phyloP scores from a whole-genome alignment of 2,888 invertebrate genomes.

The Pollenia griseotomentosa region DNA sequence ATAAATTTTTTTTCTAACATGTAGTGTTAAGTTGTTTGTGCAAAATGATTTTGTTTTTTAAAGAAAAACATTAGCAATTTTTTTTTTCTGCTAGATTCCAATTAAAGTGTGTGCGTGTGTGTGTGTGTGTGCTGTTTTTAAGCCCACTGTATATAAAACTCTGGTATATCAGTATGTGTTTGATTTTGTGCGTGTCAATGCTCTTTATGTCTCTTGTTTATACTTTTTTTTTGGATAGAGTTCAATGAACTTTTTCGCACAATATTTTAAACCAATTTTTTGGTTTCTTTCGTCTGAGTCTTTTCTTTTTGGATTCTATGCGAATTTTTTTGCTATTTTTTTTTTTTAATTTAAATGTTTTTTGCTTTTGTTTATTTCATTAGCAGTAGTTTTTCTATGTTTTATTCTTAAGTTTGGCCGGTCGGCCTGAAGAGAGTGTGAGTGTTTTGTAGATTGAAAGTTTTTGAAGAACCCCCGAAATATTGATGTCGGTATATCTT shows the following conservation, averaged over 20 bases:
- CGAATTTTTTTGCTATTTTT: slow-evolving; percentile 48
- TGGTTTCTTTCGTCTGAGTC: slow-evolving; percentile 36
- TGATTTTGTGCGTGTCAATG: slow-evolving; percentile 58
- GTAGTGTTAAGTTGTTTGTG: slow-evolving; percentile 3
- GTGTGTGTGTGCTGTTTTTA: slow-evolving; percentile 11
- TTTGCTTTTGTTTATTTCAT: slow-evolving; percentile 12
- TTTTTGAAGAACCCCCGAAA: slow-evolving; percentile 53
- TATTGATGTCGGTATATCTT: background rate
- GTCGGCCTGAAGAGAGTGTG: background rate
- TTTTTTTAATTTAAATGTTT: slow-evolving; percentile 9
- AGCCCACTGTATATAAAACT: background rate
- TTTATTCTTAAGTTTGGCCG: slow-evolving; percentile 9
- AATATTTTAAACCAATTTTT: slow-evolving; percentile 50
- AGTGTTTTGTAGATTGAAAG: slow-evolving; percentile 30
- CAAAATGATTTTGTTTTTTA: background rate
- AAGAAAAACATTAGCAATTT: slow-evolving; percentile 1
- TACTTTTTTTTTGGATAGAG: slow-evolving; percentile 26
- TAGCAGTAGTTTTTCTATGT: slow-evolving; percentile 17
- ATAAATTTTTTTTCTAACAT: slow-evolving; percentile 11
- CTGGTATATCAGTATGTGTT: slow-evolving; percentile 1
- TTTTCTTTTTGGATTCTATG: slow-evolving; percentile 39
- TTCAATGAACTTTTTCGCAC: slow-evolving; percentile 68
- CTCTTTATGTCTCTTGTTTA: slow-evolving; percentile 48
- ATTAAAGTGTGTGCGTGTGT: slow-evolving; percentile 30
- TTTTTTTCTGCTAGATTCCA: background rate